Conservation (phyloP, 2,113 vertebrate species). For the Rhea americana region DNA sequence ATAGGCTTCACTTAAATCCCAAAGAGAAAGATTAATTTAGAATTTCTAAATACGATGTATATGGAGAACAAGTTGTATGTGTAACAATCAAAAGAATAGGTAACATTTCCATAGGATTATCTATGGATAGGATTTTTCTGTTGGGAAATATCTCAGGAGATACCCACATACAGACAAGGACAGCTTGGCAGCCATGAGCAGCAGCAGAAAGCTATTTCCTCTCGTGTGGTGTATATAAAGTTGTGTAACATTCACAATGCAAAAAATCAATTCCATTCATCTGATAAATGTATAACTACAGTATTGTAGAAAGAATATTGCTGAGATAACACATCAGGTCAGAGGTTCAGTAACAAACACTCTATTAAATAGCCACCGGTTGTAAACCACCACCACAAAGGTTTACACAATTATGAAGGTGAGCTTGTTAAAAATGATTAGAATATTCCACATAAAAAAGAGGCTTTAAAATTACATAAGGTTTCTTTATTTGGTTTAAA, state of each 20-base stretch:
- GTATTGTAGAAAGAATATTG: neutral
- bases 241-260: neutral
- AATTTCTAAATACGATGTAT: neutral
- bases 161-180: fast-evolving
- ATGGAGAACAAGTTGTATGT: neutral
- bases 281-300: neutral
- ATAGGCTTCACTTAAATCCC: neutral
- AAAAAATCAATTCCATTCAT: neutral
- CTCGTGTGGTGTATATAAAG: neutral
- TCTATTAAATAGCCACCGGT: neutral
- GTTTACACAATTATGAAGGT: neutral
- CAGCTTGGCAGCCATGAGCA: neutral
- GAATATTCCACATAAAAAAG: neutral
- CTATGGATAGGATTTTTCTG: neutral
- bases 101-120: neutral
- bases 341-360: neutral
- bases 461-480: neutral
- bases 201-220: neutral
- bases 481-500: neutral
- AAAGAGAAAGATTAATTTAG: neutral
- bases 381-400: neutral
- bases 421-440: neutral
- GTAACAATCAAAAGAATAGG: neutral
- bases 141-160: neutral
- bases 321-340: neutral